Evolutionary conservation across 2,797 vertebrate species (phyloP).

Genomic region (Holocentrus rufus): DNA sequence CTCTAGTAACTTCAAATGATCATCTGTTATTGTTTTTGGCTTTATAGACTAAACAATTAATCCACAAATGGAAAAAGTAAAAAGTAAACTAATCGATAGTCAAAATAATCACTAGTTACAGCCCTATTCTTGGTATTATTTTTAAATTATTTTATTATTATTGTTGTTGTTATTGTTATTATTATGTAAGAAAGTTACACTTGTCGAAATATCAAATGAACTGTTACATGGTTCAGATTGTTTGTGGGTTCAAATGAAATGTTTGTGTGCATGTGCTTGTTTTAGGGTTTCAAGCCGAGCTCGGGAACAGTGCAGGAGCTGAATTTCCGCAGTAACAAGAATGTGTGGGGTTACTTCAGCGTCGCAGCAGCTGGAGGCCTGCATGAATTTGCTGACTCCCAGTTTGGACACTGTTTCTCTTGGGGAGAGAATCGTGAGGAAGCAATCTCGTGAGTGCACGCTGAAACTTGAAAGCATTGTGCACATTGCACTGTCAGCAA

Average conservation of each 20-base stretch:
- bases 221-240: neutral
- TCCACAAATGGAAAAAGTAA: no score
- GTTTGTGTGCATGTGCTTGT: slow-evolving; percentile 19
- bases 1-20: no score
- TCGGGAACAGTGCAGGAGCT: slow-evolving; percentile 98
- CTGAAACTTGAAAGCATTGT: neutral
- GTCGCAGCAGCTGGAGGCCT: slow-evolving; percentile 98
- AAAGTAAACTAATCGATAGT: no score
- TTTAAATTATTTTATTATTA: no score
- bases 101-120: no score
- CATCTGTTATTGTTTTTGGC: no score
- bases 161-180: neutral
- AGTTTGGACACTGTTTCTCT: slow-evolving; percentile 99
- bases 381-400: slow-evolving; percentile 98
- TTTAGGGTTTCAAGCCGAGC: slow-evolving; percentile 98
- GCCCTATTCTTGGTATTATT: no score
- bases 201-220: neutral
- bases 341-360: slow-evolving; percentile 99
- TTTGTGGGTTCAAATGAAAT: slow-evolving; percentile 4
- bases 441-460: slow-evolving; percentile 94
- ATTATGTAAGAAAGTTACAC: neutral
- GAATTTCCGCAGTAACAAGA: slow-evolving; percentile 99
- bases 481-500: no score
- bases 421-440: slow-evolving; percentile 99
- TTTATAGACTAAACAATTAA: no score